Base-by-base conservation (phyloP, 1,140 invertebrate species). In the Plodia interpunctella region DNA sequence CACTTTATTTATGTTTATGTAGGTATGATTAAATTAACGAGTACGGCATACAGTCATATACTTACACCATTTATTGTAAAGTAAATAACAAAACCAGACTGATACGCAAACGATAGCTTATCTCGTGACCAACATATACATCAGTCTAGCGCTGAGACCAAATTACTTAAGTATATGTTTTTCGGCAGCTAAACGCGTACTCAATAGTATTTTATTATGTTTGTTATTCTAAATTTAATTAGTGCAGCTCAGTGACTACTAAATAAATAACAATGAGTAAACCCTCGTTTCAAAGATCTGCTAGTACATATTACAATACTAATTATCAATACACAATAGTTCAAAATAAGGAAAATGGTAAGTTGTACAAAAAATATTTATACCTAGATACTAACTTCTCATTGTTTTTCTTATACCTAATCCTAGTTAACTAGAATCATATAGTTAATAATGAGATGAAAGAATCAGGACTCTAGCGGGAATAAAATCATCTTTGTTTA, bases 261-360 rank as follows among this genome's bases (percentile, higher is more conserved):
- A 35, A 11, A 35, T 13, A 9, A 53, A 5, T 9, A 62, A 79
- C 70, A 60, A 83, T 86, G 80, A 74, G 60, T 38, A 72, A 69
- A 17, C 56, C 44, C 63, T 74, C 65, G 30, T 65, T 61, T 54
- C 67, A 68, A 60, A 72, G 70, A 53, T 70, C 74, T 10, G 65
- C 69, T 17, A 81, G 68, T 65, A 72, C 74, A 32, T 85, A 83
- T 53, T 85, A 80, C 58, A 80, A 76, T 73, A 77, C 74, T 55
- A 79, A 84, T 66, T 84, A 85, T 67, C 74, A 82, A 59, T 88
- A 88, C 50, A 75, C 68, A 17, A 71, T 75, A 2, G 74, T 86
- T 59, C 72, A 76, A 63, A 83, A 80, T 68, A 85, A 84, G 72
- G 76, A 83, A 58, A 71, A 77, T 65, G 74, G 80, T 88, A 72